A percentile compares a stretch with the other conserved stretches of the same genome.
Evolutionary conservation across 1,140 invertebrate species (phyloP).

Genomic region (Pissodes strobi): DNA sequence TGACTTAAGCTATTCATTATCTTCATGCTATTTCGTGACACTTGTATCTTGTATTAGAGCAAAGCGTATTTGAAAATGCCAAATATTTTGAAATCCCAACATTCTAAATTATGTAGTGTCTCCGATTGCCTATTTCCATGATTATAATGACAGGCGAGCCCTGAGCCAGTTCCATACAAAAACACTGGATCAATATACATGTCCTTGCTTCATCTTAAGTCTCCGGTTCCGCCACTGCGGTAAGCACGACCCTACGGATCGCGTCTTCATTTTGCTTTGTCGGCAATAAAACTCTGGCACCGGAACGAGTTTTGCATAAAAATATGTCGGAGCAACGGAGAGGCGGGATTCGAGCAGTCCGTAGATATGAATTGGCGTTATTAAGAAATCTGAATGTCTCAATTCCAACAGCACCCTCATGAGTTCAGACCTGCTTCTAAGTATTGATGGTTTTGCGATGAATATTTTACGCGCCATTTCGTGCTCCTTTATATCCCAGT

Average conservation of each 20-base stretch:
- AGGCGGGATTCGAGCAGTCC: constrained; percentile 43
- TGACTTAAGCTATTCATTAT: no score
- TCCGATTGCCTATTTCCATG: no score
- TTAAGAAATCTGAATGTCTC: constrained; percentile 50
- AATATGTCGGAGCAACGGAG: constrained; percentile 50
- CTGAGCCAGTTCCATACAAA: no score
- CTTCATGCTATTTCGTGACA: no score
- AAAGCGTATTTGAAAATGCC: no score
- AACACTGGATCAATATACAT: no score
- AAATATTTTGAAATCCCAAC: no score
- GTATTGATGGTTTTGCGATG: constrained; percentile 33
- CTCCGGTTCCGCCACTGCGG: constrained; percentile 17
- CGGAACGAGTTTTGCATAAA: constrained; percentile 55
- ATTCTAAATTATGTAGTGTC: no score
- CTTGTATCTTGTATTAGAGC: no score
- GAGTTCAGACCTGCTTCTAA: constrained; percentile 29
- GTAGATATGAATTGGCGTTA: constrained; percentile 53
- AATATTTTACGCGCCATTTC: constrained; percentile 28
- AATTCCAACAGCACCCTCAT: constrained; percentile 34
- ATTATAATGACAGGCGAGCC: no score
- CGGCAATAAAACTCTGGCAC: constrained; percentile 53
- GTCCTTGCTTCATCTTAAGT: no score
- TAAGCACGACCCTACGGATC: constrained; percentile 37
- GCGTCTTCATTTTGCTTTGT: constrained; percentile 49
- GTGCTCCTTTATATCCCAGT: constrained; percentile 15